phyloP scores from a whole-genome alignment of 2,113 vertebrate genomes.

The Colossoma macropomum region DNA sequence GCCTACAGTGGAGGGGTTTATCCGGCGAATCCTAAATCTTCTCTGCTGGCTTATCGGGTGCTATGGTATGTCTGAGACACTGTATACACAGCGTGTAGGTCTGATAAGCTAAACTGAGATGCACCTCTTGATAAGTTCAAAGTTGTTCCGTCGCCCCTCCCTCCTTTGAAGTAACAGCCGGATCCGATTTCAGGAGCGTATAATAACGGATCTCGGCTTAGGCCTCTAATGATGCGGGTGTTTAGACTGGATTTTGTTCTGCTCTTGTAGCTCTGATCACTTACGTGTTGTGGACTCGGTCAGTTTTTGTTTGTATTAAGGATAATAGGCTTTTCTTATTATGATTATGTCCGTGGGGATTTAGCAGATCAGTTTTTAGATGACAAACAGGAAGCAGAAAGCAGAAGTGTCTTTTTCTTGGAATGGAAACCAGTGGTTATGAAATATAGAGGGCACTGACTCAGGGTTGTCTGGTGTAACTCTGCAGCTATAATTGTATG shows the following conservation, averaged over 20 bases:
- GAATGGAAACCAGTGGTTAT: constrained; percentile 3
- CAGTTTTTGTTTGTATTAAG: not conserved
- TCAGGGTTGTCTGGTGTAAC: not conserved
- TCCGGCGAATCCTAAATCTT: not conserved
- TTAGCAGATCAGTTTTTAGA: not conserved
- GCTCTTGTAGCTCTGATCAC: not conserved
- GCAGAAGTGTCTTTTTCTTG: constrained; percentile 15
- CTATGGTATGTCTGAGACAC: not conserved
- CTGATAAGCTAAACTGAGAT: constrained; percentile 38
- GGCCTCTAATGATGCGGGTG: not conserved
- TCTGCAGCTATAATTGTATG: not conserved
- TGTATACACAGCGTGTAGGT: constrained; percentile 19
- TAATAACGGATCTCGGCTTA: not conserved
- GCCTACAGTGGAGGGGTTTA: not conserved
- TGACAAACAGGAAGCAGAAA: not conserved
- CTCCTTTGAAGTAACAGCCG: not conserved
- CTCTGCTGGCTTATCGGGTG: not conserved
- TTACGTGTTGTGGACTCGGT: not conserved
- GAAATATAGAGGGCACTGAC: not conserved
- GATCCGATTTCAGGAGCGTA: constrained; percentile 6
- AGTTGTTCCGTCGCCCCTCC: not conserved
- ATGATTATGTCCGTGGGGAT: not conserved
- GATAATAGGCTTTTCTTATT: not conserved
- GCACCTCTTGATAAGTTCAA: constrained; percentile 15
- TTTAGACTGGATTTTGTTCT: not conserved